These are phyloP conservation scores for Mionectes olivaceus DNA, from an alignment of 2,797 vertebrate genomes.

Conservation along the genomic window DNA sequence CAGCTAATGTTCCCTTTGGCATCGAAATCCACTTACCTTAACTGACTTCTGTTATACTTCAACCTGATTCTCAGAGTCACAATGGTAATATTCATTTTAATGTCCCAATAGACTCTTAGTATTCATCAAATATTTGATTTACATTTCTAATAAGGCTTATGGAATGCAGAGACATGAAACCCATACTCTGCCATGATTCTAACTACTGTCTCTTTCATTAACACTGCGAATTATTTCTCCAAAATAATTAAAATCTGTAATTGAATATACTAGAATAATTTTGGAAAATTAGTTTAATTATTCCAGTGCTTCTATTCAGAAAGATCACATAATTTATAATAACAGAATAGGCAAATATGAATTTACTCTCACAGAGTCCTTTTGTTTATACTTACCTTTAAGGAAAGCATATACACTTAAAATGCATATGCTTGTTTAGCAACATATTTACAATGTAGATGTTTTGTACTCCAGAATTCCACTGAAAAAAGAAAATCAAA, in stretches of 20 bases:
- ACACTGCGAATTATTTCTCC: constrained; percentile 77
- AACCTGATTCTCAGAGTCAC: constrained; percentile 79
- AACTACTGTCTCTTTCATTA: constrained; percentile 83
- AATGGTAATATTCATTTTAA: constrained; percentile 80
- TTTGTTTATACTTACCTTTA: constrained; percentile 29
- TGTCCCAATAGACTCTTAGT: constrained; percentile 81
- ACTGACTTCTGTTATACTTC: constrained; percentile 82
- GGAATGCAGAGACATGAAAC: constrained; percentile 81
- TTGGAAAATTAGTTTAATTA: constrained; percentile 83
- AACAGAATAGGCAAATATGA: constrained; percentile 62
- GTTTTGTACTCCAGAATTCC: neutral
- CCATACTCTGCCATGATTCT: constrained; percentile 79
- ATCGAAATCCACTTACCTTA: constrained; percentile 82
- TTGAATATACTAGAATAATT: constrained; percentile 84
- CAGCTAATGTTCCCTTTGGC: constrained; percentile 80
- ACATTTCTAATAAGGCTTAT: constrained; percentile 82
- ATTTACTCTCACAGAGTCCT: neutral
- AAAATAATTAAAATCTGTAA: constrained; percentile 85
- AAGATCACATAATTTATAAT: constrained; percentile 75
- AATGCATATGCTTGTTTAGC: neutral
- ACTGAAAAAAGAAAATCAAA: neutral
- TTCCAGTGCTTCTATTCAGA: constrained; percentile 78
- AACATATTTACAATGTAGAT: neutral
- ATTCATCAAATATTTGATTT: constrained; percentile 89
- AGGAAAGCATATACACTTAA: neutral